phyloP scores from a whole-genome alignment of 2,113 vertebrate genomes.

The Myotis yumanensis region DNA sequence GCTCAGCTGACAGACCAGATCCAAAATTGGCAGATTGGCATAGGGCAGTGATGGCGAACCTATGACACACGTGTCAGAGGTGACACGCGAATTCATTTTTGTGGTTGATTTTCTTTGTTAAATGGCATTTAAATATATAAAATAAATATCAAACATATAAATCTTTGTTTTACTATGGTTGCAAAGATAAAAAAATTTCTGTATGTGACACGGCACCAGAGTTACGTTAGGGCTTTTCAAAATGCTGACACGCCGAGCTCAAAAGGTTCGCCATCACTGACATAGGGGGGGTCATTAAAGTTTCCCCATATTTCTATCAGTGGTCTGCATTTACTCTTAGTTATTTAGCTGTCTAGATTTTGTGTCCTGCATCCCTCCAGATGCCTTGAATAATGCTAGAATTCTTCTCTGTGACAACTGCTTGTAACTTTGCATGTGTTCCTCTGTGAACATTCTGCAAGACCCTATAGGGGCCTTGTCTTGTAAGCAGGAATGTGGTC shows the following conservation, averaged over 20 bases:
- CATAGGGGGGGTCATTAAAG: background rate
- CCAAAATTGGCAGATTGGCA: background rate
- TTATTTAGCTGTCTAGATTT: constrained; percentile 1
- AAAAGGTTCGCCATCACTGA: no score
- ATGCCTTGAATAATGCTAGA: background rate
- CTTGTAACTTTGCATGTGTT: constrained; percentile 21
- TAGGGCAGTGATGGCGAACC: background rate
- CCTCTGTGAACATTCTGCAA: background rate
- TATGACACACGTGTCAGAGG: no score
- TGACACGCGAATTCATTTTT: no score
- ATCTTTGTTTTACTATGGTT: no score
- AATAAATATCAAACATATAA: no score
- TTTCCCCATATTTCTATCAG: background rate
- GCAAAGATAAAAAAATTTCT: no score
- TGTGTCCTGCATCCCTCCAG: background rate
- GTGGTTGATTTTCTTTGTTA: no score
- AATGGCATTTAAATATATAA: no score
- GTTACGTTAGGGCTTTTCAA: no score
- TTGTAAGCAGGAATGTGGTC: background rate
- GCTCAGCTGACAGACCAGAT: background rate
- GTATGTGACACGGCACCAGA: no score
- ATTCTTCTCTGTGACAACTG: background rate
- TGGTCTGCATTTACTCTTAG: background rate
- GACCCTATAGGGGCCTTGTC: background rate
- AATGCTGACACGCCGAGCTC: no score